These are phyloP conservation scores for Planococcus citri DNA, from an alignment of 1,140 invertebrate genomes.

Conservation along the genomic window DNA sequence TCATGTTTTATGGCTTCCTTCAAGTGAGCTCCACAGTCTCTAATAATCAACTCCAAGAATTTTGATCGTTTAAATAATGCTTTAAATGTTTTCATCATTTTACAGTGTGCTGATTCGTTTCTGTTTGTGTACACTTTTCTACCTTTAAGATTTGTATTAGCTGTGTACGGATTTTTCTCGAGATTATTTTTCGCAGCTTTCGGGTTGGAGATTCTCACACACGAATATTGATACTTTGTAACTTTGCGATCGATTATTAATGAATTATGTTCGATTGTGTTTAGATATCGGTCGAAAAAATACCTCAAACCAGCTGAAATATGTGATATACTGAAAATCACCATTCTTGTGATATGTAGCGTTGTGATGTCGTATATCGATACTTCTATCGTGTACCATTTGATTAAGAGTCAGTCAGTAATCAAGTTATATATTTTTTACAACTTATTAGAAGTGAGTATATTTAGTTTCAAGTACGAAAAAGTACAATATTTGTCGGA, in stretches of 20 bases:
- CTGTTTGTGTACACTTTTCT: constrained; percentile 96
- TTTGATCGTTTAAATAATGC: not conserved
- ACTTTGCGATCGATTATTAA: not conserved
- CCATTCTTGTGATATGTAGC: constrained; percentile 73
- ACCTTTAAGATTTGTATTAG: constrained; percentile 79
- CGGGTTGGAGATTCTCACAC: too few species aligned
- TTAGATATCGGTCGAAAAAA: constrained; percentile 27
- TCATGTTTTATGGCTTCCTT: constrained; percentile 93
- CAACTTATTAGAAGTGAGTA: constrained; percentile 90
- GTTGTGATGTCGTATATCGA: constrained; percentile 81
- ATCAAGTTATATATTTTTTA: constrained; percentile 99
- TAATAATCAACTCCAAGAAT: too few species aligned
- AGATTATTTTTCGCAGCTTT: constrained; percentile 57
- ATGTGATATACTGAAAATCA: constrained; percentile 89
- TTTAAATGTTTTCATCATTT: constrained; percentile 25
- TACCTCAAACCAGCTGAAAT: constrained; percentile 80
- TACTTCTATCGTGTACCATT: constrained; percentile 96
- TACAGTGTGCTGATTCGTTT: constrained; percentile 91
- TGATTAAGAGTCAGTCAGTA: constrained; percentile 96
- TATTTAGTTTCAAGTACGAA: not conserved
- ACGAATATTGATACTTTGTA: constrained; percentile 29
- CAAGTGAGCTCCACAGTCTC: constrained; percentile 41
- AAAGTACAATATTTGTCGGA: not conserved
- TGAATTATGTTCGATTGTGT: not conserved
- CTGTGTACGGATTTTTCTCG: constrained; percentile 62